These are phyloP conservation scores for Lepidochitona cinerea DNA, from an alignment of 2,888 invertebrate genomes.

Conservation along the genomic window DNA sequence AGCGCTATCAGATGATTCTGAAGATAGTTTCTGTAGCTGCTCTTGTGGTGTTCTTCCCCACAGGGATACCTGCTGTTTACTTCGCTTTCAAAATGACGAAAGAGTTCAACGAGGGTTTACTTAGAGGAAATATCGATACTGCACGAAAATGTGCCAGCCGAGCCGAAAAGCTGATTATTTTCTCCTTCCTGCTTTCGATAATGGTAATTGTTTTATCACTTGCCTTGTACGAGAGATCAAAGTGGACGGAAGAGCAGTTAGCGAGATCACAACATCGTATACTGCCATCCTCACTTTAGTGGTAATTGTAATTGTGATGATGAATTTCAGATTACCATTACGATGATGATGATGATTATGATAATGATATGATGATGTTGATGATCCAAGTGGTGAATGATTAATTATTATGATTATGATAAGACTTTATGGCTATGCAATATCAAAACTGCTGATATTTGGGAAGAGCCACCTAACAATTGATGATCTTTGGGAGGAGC, in stretches of 20 bases:
- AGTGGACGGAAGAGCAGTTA: neutral
- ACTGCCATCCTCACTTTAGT: too few relatives aligned
- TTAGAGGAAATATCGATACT: constrained; percentile 53
- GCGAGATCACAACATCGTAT: too few relatives aligned
- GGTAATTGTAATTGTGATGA: too few relatives aligned
- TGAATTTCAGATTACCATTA: too few relatives aligned
- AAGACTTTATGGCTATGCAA: too few relatives aligned
- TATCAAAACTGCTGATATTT: too few relatives aligned
- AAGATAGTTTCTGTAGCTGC: constrained; percentile 50
- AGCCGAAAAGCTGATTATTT: constrained; percentile 46
- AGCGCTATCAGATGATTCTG: constrained; percentile 20
- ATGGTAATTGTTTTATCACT: neutral
- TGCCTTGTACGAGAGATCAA: neutral
- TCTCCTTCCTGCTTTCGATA: constrained; percentile 46
- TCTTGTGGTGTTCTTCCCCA: constrained; percentile 56
- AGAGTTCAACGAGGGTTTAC: constrained; percentile 52
- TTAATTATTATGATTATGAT: too few relatives aligned
- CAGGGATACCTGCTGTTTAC: constrained; percentile 52
- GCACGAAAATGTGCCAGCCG: constrained; percentile 54
- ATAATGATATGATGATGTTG: too few relatives aligned
- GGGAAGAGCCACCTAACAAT: too few relatives aligned
- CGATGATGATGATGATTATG: too few relatives aligned
- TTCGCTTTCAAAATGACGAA: constrained; percentile 50
- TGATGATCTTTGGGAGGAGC: too few relatives aligned
- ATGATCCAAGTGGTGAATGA: too few relatives aligned